Conservation (phyloP, 35 echinoderm and acorn worm species). For the Strongylocentrotus purpuratus region DNA sequence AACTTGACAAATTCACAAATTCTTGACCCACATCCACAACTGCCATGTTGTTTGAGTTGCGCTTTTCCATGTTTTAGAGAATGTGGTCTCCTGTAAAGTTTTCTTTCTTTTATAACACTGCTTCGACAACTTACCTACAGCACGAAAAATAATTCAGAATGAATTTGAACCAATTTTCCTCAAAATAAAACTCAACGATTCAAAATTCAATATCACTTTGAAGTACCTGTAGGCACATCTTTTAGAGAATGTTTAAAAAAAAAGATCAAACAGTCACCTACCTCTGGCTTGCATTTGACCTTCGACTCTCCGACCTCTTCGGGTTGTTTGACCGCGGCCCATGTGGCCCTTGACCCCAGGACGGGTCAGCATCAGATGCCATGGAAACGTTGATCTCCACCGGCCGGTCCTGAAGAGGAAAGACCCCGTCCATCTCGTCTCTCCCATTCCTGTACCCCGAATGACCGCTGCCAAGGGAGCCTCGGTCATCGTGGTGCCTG, state of each 20-base stretch:
- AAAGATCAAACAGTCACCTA: neutral
- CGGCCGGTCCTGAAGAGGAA: neutral
- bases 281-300: conserved; percentile 31
- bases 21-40: no score
- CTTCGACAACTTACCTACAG: neutral
- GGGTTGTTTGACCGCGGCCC: neutral
- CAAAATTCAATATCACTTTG: neutral
- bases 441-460: neutral
- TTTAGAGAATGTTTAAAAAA: neutral
- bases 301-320: conserved; percentile 29
- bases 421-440: conserved; percentile 6
- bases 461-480: neutral
- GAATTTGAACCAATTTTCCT: neutral
- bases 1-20: no score
- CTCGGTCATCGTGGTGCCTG: conserved; percentile 17
- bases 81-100: neutral
- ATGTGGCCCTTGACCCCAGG: neutral
- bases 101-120: neutral
- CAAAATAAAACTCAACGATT: neutral
- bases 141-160: neutral
- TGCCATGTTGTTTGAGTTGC: no score
- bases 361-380: neutral
- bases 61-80: no score
- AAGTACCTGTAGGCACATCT: neutral
- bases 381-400: neutral